Evolutionary conservation across 2,888 invertebrate species (phyloP).

Genomic region (Sarcophaga subvicina): DNA sequence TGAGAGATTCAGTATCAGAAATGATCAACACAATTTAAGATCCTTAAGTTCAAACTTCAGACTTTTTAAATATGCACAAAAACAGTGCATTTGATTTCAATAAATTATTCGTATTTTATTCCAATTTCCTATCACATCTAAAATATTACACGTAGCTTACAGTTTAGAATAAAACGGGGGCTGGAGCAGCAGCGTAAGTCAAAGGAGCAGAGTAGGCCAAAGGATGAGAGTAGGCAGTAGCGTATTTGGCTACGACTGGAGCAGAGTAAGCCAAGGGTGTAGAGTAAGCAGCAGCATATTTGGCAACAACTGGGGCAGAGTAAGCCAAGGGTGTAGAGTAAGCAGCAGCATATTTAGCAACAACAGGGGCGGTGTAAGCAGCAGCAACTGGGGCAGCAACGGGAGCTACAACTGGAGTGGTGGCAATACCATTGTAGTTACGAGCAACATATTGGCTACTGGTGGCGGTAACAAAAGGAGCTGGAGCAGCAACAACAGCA

Average conservation of each 20-base stretch:
- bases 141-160: no score
- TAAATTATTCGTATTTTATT: no score
- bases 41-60: no score
- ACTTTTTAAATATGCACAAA: not conserved
- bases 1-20: no score
- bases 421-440: constrained; percentile 75
- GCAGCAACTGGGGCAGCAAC: constrained; percentile 69
- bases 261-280: constrained; percentile 27
- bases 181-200: not conserved
- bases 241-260: constrained; percentile 44
- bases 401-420: constrained; percentile 73
- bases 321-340: constrained; percentile 40
- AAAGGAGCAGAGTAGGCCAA: constrained; percentile 1
- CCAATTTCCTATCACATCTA: no score
- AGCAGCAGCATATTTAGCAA: constrained; percentile 59
- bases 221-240: constrained; percentile 27
- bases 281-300: constrained; percentile 47
- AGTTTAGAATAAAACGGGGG: constrained; percentile 32
- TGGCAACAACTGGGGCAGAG: constrained; percentile 3
- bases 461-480: constrained; percentile 75
- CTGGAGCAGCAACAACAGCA: constrained; percentile 71
- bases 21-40: no score
- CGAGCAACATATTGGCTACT: constrained; percentile 76
- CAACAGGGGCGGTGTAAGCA: constrained; percentile 64
- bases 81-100: no score